These are phyloP conservation scores for Monopis laevigella DNA, from an alignment of 2,888 invertebrate genomes.

Conservation along the genomic window DNA sequence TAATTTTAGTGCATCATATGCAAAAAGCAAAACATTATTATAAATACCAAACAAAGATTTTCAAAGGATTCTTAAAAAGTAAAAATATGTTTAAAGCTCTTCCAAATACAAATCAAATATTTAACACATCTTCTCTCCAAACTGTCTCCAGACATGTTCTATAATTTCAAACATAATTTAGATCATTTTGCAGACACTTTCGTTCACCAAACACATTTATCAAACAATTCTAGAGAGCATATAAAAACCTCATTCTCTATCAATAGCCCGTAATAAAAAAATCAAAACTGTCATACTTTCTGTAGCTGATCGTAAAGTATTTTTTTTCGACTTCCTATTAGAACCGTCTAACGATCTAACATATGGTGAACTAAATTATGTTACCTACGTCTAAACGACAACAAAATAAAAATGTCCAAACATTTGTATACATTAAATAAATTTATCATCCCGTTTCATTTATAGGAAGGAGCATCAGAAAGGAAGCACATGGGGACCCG, in stretches of 20 bases:
- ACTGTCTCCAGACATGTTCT: slow-evolving; percentile 11
- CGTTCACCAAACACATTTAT: slow-evolving; percentile 33
- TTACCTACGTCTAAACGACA: slow-evolving; percentile 62
- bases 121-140: too few species aligned
- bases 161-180: slow-evolving; percentile 23
- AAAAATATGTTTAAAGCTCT: too few species aligned
- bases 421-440: slow-evolving; percentile 68
- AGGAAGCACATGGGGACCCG: slow-evolving; percentile 59
- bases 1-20: too few species aligned
- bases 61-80: too few species aligned
- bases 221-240: slow-evolving; percentile 25
- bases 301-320: slow-evolving; percentile 58
- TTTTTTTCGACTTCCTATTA: slow-evolving; percentile 61
- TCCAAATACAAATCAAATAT: too few species aligned
- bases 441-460: slow-evolving; percentile 63
- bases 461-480: slow-evolving; percentile 43
- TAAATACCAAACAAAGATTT: too few species aligned
- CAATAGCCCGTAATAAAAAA: not conserved
- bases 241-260: slow-evolving; percentile 4
- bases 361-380: slow-evolving; percentile 65
- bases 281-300: slow-evolving; percentile 41
- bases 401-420: slow-evolving; percentile 67
- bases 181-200: slow-evolving; percentile 28
- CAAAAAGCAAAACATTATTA: too few species aligned
- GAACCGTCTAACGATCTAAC: slow-evolving; percentile 51